Conservation (phyloP, 2,888 invertebrate species). For the Hoplodrina ambigua region DNA sequence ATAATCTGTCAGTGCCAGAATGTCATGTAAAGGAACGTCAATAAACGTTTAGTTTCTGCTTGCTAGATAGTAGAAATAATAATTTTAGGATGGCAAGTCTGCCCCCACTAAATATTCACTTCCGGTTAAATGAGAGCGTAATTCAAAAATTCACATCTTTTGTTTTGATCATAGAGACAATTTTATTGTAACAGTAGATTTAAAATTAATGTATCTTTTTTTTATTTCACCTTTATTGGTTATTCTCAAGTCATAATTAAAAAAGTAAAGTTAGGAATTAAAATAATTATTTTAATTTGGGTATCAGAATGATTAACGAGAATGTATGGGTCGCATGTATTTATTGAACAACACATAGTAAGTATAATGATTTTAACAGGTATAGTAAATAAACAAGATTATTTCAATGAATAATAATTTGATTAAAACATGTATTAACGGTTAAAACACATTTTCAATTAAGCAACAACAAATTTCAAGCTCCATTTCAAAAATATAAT, state of each 20-base stretch:
- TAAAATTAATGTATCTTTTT: no score
- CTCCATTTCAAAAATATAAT: slow-evolving; percentile 43
- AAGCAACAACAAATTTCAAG: slow-evolving; percentile 49
- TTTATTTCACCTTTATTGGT: no score
- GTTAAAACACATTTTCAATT: slow-evolving; percentile 22
- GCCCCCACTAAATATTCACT: neutral
- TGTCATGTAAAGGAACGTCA: slow-evolving; percentile 5
- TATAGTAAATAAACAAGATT: slow-evolving; percentile 43
- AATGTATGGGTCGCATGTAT: slow-evolving; percentile 66
- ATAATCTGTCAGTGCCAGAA: neutral
- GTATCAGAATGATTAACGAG: slow-evolving; percentile 8
- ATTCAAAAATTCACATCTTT: neutral
- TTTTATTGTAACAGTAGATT: neutral
- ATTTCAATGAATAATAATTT: slow-evolving; percentile 39
- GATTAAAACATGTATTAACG: slow-evolving; percentile 26
- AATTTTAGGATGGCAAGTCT: slow-evolving; percentile 5
- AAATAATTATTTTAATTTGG: neutral
- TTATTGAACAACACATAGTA: slow-evolving; percentile 72
- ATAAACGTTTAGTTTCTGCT: slow-evolving; percentile 54
- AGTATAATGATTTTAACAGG: slow-evolving; percentile 58
- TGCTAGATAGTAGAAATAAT: slow-evolving; percentile 39
- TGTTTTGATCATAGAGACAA: neutral
- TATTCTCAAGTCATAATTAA: no score
- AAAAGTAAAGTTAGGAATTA: no score
- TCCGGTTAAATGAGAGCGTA: slow-evolving; percentile 32